Evolutionary conservation across 2,113 vertebrate genomes (phyloP), one percentile per base, ranked within the genome.

Genomic region (Corvus cornix): DNA sequence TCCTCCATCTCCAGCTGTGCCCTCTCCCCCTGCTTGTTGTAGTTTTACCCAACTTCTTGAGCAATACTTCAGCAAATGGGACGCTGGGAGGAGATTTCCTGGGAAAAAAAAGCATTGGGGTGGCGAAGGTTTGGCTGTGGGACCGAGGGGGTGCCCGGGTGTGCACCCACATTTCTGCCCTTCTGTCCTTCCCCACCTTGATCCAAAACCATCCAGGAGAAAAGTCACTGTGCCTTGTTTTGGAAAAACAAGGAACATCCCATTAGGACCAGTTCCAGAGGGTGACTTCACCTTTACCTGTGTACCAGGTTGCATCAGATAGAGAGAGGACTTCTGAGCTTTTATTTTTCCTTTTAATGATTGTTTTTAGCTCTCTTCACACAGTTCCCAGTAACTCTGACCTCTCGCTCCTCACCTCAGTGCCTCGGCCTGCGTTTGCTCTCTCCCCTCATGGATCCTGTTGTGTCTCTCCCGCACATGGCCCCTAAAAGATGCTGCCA

Each of bases 241-340:
- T 35, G 59, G 67, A 66, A 73, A 73, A 96, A 88, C 90, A 73
- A 49, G 82, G 18, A 22, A 8, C 2, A 27, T 75, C 76, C 70
- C 87, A 12, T 72, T 85, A 87, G 92, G 92, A 90, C 26, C 75
- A 7, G 3, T 64, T 94, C 92, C 95, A 94, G 76, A 89, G 80
- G 87, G 88, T 95, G 95, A 93, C 58, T 85, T 79, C 75, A 9
- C 82, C 76, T 85, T 87, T 73, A 62, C 84, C 70, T 69, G 5
- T 23, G 70, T 41, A 33, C 87, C 6, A 1, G 58, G 11, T 76
- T 94, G 43, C 94, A 69, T 83, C 92, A 94, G 49, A n/a, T 1
- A 33, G 53, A 77, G 87, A 83, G 87, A 83, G 67, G 60, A 37
- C 59, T 91, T 62, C 33, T 43, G 86, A 13, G 53, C 33, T 35